phyloP scores from a whole-genome alignment of 1,140 invertebrate species.

The Nephila pilipes region DNA sequence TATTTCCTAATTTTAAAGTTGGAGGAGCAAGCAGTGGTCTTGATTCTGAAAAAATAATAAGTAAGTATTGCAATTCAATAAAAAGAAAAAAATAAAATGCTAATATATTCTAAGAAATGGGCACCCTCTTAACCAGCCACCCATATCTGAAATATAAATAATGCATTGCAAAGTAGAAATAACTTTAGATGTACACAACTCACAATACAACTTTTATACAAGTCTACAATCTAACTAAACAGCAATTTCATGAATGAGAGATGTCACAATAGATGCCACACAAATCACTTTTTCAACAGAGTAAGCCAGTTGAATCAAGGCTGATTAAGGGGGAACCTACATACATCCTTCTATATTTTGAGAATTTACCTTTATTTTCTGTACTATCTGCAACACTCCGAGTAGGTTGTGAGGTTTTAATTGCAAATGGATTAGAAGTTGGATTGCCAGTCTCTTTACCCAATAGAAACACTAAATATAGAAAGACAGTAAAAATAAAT shows the following conservation, averaged over 20 bases:
- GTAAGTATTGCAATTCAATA: background rate
- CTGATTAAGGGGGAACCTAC: background rate
- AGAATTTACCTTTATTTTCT: constrained; percentile 75
- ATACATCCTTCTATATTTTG: too few species aligned
- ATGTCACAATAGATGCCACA: too few species aligned
- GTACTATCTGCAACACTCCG: constrained; percentile 78
- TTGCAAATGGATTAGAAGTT: constrained; percentile 78
- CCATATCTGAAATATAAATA: too few species aligned
- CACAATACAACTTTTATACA: too few species aligned
- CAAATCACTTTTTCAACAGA: too few species aligned
- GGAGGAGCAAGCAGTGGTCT: constrained; percentile 77
- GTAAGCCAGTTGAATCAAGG: too few species aligned
- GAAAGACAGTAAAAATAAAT: background rate
- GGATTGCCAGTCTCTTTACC: constrained; percentile 39
- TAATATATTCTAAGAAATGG: background rate
- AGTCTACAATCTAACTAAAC: too few species aligned
- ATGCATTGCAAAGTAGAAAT: too few species aligned
- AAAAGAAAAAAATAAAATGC: background rate
- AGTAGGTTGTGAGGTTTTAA: constrained; percentile 77
- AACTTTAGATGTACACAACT: too few species aligned
- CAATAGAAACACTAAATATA: constrained; percentile 39
- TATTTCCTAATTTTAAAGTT: constrained; percentile 69
- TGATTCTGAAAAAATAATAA: constrained; percentile 63
- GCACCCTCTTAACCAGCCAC: background rate
- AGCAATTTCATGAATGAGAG: too few species aligned